These are phyloP conservation scores for Polietes domitor DNA, from an alignment of 2,888 invertebrate genomes.

Conservation along the genomic window DNA sequence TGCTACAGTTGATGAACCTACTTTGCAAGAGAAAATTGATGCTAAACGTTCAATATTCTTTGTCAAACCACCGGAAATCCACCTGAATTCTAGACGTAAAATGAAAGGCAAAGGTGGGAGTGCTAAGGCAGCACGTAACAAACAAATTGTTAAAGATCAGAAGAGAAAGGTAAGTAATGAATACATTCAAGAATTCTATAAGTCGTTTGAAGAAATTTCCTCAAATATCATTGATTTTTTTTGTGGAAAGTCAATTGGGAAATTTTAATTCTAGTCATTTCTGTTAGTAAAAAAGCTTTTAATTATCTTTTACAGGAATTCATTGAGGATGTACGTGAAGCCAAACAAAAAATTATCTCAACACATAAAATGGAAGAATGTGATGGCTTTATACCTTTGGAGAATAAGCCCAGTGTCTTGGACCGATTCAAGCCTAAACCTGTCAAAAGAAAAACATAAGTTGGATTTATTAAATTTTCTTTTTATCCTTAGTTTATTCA, in stretches of 20 bases:
- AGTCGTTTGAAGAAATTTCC: neutral
- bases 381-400: conserved; percentile 70
- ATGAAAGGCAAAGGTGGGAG: conserved; percentile 89
- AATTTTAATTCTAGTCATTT: neutral
- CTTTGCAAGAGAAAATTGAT: conserved; percentile 89
- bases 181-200: too few relatives aligned
- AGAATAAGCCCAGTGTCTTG: conserved; percentile 81
- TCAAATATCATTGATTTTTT: neutral
- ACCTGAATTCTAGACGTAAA: conserved; percentile 89
- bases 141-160: conserved; percentile 87
- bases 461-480: conserved; percentile 1
- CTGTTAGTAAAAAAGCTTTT: neutral
- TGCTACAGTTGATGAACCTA: conserved; percentile 91
- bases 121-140: conserved; percentile 87
- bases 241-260: too few relatives aligned
- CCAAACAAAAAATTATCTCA: conserved; percentile 77
- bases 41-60: conserved; percentile 88
- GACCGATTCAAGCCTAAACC: conserved; percentile 87
- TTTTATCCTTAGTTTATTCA: conserved; percentile 23
- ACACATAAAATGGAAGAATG: conserved; percentile 74
- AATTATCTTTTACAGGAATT: conserved; percentile 81
- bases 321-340: conserved; percentile 81
- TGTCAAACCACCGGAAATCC: conserved; percentile 89
- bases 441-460: conserved; percentile 70
- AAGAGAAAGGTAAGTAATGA: conserved; percentile 85